These are phyloP conservation scores for Baccha elongata DNA, from an alignment of 2,888 invertebrate species.

Conservation along the genomic window DNA sequence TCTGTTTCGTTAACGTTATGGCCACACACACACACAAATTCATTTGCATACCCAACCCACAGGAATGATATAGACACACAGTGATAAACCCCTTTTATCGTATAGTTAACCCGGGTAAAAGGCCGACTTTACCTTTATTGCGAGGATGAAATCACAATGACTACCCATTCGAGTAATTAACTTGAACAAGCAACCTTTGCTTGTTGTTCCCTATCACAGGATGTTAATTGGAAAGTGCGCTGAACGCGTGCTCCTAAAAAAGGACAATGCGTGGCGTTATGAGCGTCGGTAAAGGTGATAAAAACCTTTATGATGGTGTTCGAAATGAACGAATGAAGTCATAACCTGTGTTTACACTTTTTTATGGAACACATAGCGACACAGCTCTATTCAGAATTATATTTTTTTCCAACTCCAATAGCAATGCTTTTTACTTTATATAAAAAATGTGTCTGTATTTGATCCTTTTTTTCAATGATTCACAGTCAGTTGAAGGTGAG, in stretches of 20 bases:
- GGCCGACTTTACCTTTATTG: slow-evolving; percentile 17
- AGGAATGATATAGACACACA: background rate
- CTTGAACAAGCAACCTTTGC: slow-evolving; percentile 49
- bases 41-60: no score
- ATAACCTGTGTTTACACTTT: slow-evolving; percentile 33
- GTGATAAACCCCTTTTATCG: background rate
- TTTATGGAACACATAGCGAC: background rate
- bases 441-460: background rate
- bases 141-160: slow-evolving; percentile 31
- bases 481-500: no score
- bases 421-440: slow-evolving; percentile 5
- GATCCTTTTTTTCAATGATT: background rate
- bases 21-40: background rate
- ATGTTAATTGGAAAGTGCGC: slow-evolving; percentile 35
- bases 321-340: slow-evolving; percentile 6
- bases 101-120: slow-evolving; percentile 1
- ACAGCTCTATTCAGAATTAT: no score
- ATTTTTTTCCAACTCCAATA: background rate
- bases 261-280: background rate
- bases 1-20: background rate
- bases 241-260: background rate
- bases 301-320: slow-evolving; percentile 15
- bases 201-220: slow-evolving; percentile 39
- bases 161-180: slow-evolving; percentile 60
- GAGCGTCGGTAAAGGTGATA: slow-evolving; percentile 11